Percentiles rank a stretch among this genome's conserved stretches.
Conservation (phyloP, 2,113 vertebrate species). For the Gorsachius goisagi region DNA sequence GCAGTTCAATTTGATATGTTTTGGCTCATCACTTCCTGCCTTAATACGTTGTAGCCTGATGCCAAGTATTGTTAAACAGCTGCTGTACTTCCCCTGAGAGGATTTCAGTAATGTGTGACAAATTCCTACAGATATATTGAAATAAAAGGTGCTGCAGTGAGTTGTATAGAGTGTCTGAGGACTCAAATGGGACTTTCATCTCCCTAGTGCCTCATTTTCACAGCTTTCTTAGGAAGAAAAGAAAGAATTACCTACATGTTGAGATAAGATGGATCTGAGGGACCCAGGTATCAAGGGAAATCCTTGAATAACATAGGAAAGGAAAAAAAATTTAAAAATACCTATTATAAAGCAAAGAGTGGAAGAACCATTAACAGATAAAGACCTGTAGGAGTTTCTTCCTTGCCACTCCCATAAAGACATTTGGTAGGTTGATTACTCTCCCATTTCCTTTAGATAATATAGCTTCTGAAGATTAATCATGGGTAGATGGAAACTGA, state of each 20-base stretch:
- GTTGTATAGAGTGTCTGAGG: not conserved
- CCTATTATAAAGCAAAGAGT: not conserved
- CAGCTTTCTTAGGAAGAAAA: not conserved
- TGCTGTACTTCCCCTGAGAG: slow-evolving; percentile 36
- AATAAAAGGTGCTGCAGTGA: slow-evolving; percentile 12
- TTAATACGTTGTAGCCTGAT: slow-evolving; percentile 6
- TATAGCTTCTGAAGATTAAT: not conserved
- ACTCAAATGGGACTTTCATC: not conserved
- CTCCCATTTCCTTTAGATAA: not conserved
- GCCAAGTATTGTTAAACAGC: slow-evolving; percentile 59
- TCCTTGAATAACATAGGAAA: not conserved
- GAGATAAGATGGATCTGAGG: not conserved
- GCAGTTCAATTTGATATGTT: slow-evolving; percentile 53
- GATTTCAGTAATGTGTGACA: slow-evolving; percentile 34
- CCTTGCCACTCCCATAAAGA: not conserved
- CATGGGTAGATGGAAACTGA: not conserved
- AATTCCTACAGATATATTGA: not conserved
- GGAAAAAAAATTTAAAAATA: not conserved
- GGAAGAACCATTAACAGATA: not conserved
- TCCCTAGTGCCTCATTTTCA: slow-evolving; percentile 4
- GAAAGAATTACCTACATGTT: not conserved
- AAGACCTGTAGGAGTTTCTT: not conserved
- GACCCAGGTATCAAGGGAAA: not conserved
- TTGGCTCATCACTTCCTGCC: slow-evolving; percentile 59
- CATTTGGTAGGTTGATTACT: not conserved